Percentiles rank a stretch among this genome's conserved stretches.
Evolutionary conservation across 2,888 invertebrate genomes (phyloP).

Genomic region (Drepana falcataria): DNA sequence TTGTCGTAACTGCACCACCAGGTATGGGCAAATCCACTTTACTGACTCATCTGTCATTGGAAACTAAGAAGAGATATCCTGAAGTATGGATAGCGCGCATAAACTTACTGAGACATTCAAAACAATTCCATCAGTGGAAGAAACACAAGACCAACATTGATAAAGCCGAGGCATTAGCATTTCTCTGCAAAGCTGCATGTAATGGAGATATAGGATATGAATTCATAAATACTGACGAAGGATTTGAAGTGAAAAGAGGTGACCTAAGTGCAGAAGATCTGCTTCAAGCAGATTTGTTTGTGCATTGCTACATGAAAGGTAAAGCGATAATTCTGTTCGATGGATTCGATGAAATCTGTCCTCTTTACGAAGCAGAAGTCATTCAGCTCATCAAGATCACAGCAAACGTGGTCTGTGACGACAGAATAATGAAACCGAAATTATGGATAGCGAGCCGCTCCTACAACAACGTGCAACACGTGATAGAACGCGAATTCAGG

Average conservation of each 20-base stretch:
- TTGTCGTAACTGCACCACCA: slow-evolving; percentile 5
- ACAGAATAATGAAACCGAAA: background rate
- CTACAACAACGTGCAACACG: slow-evolving; percentile 4
- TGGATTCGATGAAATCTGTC: slow-evolving; percentile 10
- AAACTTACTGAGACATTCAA: slow-evolving; percentile 6
- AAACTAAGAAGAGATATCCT: slow-evolving; percentile 5
- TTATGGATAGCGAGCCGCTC: slow-evolving; percentile 4
- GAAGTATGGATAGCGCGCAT: slow-evolving; percentile 8
- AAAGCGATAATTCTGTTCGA: slow-evolving; percentile 5
- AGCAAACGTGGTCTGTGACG: background rate
- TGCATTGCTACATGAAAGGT: slow-evolving; percentile 3
- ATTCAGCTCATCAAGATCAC: background rate
- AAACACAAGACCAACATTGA: background rate
- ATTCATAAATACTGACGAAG: background rate
- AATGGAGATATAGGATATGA: background rate
- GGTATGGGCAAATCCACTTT: slow-evolving; percentile 10
- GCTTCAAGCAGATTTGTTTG: background rate
- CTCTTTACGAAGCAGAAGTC: slow-evolving; percentile 5
- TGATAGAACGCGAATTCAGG: slow-evolving; percentile 4
- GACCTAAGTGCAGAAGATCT: background rate
- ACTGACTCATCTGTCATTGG: slow-evolving; percentile 7
- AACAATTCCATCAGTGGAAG: slow-evolving; percentile 5
- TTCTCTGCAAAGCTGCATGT: slow-evolving; percentile 1
- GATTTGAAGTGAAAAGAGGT: background rate
- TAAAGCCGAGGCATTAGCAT: slow-evolving; percentile 4